Conservation (phyloP, 2,113 vertebrate genomes). For the Phyllostomus discolor region DNA sequence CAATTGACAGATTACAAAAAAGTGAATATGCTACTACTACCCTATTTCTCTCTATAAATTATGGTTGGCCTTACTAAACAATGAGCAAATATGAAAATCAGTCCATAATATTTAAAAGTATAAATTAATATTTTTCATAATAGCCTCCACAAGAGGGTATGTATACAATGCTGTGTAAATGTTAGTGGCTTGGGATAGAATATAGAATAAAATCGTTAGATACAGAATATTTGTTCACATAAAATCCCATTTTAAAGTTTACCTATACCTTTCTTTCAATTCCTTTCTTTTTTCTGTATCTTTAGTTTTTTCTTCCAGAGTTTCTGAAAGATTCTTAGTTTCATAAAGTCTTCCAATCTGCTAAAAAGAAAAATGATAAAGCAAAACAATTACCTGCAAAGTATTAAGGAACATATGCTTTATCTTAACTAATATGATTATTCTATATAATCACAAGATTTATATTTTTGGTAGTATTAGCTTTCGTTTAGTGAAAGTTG, state of each 20-base stretch:
- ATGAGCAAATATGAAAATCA: neutral
- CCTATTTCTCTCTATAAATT: neutral
- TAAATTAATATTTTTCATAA: neutral
- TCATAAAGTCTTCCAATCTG: conserved; percentile 62
- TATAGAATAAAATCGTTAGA: conserved; percentile 33
- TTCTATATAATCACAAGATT: neutral
- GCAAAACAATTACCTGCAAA: conserved; percentile 40
- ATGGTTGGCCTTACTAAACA: conserved; percentile 4
- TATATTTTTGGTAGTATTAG: neutral
- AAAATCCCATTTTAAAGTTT: conserved; percentile 43
- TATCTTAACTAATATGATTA: conserved; percentile 1
- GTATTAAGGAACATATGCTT: neutral
- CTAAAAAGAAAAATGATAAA: conserved; percentile 71
- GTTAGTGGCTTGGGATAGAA: neutral
- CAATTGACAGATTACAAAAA: neutral
- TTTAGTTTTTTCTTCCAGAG: conserved; percentile 66
- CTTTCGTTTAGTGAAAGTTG: neutral
- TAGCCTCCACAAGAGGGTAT: neutral
- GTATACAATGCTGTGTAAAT: neutral
- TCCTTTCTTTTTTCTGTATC: conserved; percentile 68
- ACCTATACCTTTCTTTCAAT: conserved; percentile 80
- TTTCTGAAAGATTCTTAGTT: conserved; percentile 64
- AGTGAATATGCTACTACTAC: neutral
- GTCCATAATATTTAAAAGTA: neutral
- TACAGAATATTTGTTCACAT: conserved; percentile 1